These are phyloP conservation scores for Perodicticus potto DNA, from an alignment of 2,797 vertebrate species.

Conservation along the genomic window DNA sequence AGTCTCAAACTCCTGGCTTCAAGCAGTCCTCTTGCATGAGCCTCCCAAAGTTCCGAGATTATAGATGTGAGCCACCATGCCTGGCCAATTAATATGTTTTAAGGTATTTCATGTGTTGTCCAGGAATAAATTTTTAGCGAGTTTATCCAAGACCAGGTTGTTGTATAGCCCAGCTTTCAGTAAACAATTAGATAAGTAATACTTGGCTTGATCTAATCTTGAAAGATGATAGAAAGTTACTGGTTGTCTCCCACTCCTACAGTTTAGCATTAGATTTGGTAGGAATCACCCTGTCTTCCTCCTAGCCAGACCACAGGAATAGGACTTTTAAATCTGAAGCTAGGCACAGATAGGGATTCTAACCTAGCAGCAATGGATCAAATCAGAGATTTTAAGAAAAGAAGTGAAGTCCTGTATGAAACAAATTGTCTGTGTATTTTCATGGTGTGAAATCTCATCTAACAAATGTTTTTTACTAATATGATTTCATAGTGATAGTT, in stretches of 20 bases:
- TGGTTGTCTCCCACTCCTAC: background rate
- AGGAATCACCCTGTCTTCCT: background rate
- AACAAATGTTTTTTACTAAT: background rate
- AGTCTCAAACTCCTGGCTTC: background rate
- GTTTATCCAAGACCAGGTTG: background rate
- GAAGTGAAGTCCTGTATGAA: background rate
- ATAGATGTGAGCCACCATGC: background rate
- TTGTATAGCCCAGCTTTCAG: background rate
- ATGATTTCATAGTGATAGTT: background rate
- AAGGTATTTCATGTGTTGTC: background rate
- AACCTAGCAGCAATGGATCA: background rate
- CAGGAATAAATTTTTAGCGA: background rate
- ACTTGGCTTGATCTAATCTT: background rate
- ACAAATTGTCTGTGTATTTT: background rate
- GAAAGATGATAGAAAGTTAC: background rate
- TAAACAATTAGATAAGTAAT: background rate
- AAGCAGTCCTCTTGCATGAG: background rate
- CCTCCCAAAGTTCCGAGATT: background rate
- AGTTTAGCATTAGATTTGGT: background rate
- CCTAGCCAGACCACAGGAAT: background rate
- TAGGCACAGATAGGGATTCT: background rate
- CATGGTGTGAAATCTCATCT: background rate
- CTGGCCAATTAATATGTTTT: slow-evolving; percentile 20
- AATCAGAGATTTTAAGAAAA: background rate
- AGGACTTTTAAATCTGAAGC: background rate